Base-by-base conservation (phyloP, 2,797 vertebrate species). In the Novumbra hubbsi region DNA sequence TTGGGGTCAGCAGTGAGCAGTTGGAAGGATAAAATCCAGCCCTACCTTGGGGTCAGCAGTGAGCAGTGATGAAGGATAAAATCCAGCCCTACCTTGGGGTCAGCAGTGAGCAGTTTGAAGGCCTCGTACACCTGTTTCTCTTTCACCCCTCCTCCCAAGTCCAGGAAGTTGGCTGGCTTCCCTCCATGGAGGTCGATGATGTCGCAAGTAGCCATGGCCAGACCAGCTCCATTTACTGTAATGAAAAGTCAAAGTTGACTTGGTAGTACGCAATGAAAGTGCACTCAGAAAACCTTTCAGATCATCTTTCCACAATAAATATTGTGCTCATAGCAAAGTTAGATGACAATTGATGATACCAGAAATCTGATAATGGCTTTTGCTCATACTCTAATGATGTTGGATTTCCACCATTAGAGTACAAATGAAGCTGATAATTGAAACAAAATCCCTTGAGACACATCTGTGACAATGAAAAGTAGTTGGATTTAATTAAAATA, bases 201-300 rank as follows among this genome's bases (percentile, higher is more conserved):
- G 90, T 99, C 98, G 90, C 98, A 99, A 0, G 98, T 99, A 68
- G 98, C 98, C 98, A 99, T 99, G 70, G 98, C 98, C 45, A 99
- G 94, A 0, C 98, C 98, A 0, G 98, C 98, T 57, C 98, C 98
- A 69, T 99, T 99, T 71, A 99, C 98, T 99, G 91, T 5, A 78
- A 78, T 75, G 88, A 41, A 6, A 69, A 68, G 60, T 24, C 0
- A 68, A 3, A 0, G 8, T n/a, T 78, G 21, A 41, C 17, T 17
- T 45, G 11, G 11, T 45, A 41, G n/a, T 12, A 21, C 21, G 65
- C n/a, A n/a, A 9, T 38, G 21, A 21, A 48, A 41, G 17, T n/a
- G 27, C 11, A 57, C 55, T 71, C 49, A 34, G 3, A 30, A 34
- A 55, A 12, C n/a, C 0, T 19, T 55, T 15, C 28, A 12, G n/a